Conservation (phyloP, 2,797 vertebrate genomes). For the Lacerta bilineata region DNA sequence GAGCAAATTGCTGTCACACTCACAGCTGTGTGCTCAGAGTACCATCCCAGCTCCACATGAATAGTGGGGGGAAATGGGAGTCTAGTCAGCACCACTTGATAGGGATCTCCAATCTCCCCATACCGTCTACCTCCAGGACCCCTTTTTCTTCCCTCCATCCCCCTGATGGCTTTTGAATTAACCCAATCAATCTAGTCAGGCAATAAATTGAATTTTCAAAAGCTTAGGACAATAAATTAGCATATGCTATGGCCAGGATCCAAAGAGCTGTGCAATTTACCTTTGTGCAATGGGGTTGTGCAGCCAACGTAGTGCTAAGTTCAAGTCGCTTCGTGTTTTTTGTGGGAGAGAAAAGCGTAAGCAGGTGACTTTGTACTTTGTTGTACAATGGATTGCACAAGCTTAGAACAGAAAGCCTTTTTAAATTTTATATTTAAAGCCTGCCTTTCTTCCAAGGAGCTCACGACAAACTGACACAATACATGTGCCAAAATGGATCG, state of each 20-base stretch:
- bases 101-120: conserved; percentile 77
- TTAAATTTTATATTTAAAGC: too few relatives aligned
- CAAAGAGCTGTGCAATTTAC: not conserved
- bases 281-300: not conserved
- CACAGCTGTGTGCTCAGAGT: conserved; percentile 72
- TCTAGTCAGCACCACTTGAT: conserved; percentile 83
- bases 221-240: not conserved
- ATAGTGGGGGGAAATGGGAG: conserved; percentile 87
- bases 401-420: not conserved
- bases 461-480: too few relatives aligned
- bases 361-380: too few relatives aligned
- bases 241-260: not conserved
- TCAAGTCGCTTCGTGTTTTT: too few relatives aligned
- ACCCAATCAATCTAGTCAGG: conserved; percentile 55
- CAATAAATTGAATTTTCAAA: conserved; percentile 48
- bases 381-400: too few relatives aligned
- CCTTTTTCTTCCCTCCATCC: not conserved
- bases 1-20: conserved; percentile 90
- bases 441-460: not conserved
- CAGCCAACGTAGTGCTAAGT: not conserved
- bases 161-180: conserved; percentile 71
- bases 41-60: conserved; percentile 81
- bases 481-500: not conserved
- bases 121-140: conserved; percentile 47
- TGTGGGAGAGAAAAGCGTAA: too few relatives aligned